Base-by-base conservation (phyloP, 1,140 invertebrate species). In the Drosophila kanapiae region DNA sequence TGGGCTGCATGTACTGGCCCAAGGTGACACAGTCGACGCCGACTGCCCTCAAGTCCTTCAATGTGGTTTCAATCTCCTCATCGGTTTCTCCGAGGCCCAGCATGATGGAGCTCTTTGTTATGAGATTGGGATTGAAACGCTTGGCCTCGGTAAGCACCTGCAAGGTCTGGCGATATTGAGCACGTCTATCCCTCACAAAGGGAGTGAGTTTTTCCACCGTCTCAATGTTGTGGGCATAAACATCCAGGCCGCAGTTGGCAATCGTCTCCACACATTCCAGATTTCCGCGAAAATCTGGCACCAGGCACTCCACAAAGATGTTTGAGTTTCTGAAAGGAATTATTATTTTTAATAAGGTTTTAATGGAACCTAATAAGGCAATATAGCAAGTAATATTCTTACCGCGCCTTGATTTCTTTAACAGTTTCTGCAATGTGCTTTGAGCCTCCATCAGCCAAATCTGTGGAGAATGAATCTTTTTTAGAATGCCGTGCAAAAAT, bases 1-100 rank as follows among this genome's bases (percentile, higher is more conserved):
- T 99, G 1, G 99, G 99, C 93, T 99, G 99, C 98, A 99, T 99
- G 93, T 99, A 99, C 93, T 99, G 99, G 0, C 99, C 99, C 8
- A 99, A 93, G 2, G 99, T 99, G 0, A 99, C 82, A 93, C 98
- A 99, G 91, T 99, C 98, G 0, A 99, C 99, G 31, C 96, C 96
- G 37, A 94, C 95, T 16, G 93, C 91, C 67, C 96, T 94, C 6
- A 99, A 93, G 94, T 99, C 98, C 94, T 95, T 94, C 94, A 99
- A 95, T 9, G 98, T 98, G 94, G 97, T 95, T 86, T 96, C 94
- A 9, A 99, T 94, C 95, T 99, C 96, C 59, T 96, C 95, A 91
- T 99, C 98, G 1, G 96, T 97, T 94, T 99, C 99, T 0, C 99
- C 99, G 3, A 99, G 94, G 7, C 99, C 99, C 14, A 99, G 94